These are phyloP conservation scores for Drosophila ohnishii DNA, from an alignment of 1,140 invertebrate genomes.

Conservation along the genomic window DNA sequence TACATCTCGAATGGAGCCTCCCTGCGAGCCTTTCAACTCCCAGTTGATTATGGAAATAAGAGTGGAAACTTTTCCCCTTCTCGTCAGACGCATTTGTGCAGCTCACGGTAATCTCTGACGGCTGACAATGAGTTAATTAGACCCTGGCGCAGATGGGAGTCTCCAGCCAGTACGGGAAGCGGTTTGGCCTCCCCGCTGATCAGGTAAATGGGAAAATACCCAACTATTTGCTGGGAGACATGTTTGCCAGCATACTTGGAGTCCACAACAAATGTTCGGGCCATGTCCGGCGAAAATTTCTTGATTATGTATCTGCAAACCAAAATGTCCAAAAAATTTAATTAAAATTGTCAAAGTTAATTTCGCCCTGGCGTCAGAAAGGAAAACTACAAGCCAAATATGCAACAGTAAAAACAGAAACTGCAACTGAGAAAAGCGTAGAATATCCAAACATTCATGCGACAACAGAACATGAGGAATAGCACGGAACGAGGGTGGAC, in stretches of 20 bases:
- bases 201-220: constrained; percentile 13
- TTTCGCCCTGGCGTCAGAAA: constrained; percentile 44
- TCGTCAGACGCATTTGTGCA: constrained; percentile 17
- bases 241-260: constrained; percentile 12
- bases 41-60: constrained; percentile 37
- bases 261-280: constrained; percentile 1
- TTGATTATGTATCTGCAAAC: constrained; percentile 55
- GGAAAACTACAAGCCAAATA: constrained; percentile 30
- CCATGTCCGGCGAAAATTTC: constrained; percentile 42
- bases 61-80: constrained; percentile 11
- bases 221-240: constrained; percentile 1
- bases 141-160: background rate
- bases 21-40: constrained; percentile 7
- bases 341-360: constrained; percentile 78
- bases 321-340: constrained; percentile 70
- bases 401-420: constrained; percentile 34
- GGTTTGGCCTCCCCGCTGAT: background rate
- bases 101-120: constrained; percentile 36
- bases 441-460: constrained; percentile 63
- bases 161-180: background rate
- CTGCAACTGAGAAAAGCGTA: constrained; percentile 47
- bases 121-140: constrained; percentile 31
- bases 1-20: constrained; percentile 14
- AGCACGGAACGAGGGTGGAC: background rate
- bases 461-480: constrained; percentile 32